A percentile compares a stretch with the other conserved stretches of the same genome.
Evolutionary conservation across 2,797 vertebrate species (phyloP).

Genomic region (Semaprochilodus insignis): DNA sequence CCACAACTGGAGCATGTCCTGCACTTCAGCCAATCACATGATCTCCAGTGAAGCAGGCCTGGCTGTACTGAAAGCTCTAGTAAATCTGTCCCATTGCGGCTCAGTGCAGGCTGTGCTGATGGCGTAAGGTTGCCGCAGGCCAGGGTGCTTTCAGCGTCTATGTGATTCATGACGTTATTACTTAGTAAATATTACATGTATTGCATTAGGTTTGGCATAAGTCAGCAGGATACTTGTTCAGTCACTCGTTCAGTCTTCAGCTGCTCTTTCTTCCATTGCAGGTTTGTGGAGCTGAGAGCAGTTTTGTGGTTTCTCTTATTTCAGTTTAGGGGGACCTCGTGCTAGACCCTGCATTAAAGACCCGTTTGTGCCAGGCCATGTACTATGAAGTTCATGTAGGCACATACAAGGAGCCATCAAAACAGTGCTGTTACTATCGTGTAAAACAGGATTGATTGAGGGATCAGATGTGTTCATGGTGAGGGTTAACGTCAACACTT

Average conservation of each 20-base stretch:
- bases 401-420: constrained; percentile 11
- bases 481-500: constrained; percentile 31
- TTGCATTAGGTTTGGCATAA: constrained; percentile 31
- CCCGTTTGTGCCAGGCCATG: constrained; percentile 29
- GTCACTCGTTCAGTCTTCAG: constrained; percentile 31
- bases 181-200: constrained; percentile 49
- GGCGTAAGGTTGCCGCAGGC: constrained; percentile 16
- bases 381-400: constrained; percentile 30
- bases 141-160: constrained; percentile 33
- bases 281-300: constrained; percentile 12
- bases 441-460: constrained; percentile 24
- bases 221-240: constrained; percentile 28
- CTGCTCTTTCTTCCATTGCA: constrained; percentile 30
- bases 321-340: constrained; percentile 36
- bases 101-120: constrained; percentile 28
- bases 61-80: background rate
- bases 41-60: background rate
- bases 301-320: constrained; percentile 42
- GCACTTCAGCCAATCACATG: background rate
- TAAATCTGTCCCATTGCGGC: constrained; percentile 16
- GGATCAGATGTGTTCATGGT: constrained; percentile 23
- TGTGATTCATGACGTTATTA: constrained; percentile 48
- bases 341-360: constrained; percentile 24
- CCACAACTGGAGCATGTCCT: constrained; percentile 1
- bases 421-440: constrained; percentile 7